Evolutionary conservation across 2,888 invertebrate genomes (phyloP).

Genomic region (Drosophila barbarae): DNA sequence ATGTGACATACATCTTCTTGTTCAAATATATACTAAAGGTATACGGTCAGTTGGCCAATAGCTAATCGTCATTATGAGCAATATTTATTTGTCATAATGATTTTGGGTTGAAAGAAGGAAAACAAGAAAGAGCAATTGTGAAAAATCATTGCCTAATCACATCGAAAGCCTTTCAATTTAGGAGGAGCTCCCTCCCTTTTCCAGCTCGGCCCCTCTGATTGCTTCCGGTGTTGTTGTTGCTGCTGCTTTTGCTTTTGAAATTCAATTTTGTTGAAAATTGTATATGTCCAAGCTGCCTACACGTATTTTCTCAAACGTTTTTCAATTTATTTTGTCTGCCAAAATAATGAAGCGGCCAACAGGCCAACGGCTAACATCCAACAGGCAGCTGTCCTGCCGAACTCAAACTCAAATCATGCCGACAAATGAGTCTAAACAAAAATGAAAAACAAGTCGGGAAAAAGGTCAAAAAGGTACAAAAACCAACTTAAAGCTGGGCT

Average conservation of each 20-base stretch:
- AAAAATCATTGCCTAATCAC: conserved; percentile 67
- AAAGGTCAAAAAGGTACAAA: conserved; percentile 70
- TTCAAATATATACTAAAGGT: neutral
- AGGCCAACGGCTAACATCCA: conserved; percentile 15
- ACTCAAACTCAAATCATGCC: conserved; percentile 60
- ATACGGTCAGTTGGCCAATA: conserved; percentile 3
- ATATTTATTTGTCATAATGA: conserved; percentile 47
- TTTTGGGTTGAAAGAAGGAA: conserved; percentile 7
- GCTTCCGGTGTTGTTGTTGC: conserved; percentile 54
- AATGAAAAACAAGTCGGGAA: conserved; percentile 42
- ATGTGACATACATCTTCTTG: neutral
- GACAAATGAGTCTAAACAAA: conserved; percentile 58
- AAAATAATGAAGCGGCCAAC: conserved; percentile 55
- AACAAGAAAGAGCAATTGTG: conserved; percentile 28
- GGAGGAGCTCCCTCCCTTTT: neutral
- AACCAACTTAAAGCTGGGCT: conserved; percentile 62
- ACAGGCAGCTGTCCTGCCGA: conserved; percentile 34
- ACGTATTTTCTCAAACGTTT: conserved; percentile 62
- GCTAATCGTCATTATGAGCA: conserved; percentile 37
- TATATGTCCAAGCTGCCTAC: conserved; percentile 61
- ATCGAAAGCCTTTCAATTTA: conserved; percentile 33
- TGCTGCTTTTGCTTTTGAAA: conserved; percentile 47
- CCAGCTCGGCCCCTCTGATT: conserved; percentile 48
- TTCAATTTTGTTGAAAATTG: conserved; percentile 70
- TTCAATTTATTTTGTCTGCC: conserved; percentile 70